Evolutionary conservation across 2,113 vertebrate species (phyloP), one percentile per base, ranked within the genome.

Genomic region (Burhinus oedicnemus): DNA sequence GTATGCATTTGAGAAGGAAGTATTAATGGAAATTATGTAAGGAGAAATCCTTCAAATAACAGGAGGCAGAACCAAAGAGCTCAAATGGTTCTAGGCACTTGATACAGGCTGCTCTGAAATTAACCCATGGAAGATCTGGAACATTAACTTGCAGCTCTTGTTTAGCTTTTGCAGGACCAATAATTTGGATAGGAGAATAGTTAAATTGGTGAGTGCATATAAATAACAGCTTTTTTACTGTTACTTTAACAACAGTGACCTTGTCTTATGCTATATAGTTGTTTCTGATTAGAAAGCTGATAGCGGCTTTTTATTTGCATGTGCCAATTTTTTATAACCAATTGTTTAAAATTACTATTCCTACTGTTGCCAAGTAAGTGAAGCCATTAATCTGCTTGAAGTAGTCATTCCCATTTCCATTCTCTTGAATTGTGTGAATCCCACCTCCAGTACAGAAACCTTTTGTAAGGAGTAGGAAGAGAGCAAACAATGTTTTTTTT

Each of bases 11-110:
- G 55, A 76, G 80, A 91, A 77, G 38, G 77, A 77, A 80, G 60
- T 64, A 68, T 83, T 96, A 96, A 95, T 84, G 69, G 85, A 93
- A 87, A 89, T 97, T 90, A 95, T 40, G 12, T 96, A 92, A 87
- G 65, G 44, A 93, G 57, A 74, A 96, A 61, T 69, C 47, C n/a
- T 83, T 93, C 42, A 92, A 58, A 51, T 83, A 80, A 36, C 29
- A 8, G 7, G n/a, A 88, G 30, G 14, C 89, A 79, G 61, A 68
- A 69, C 9, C 14, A 66, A 82, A 90, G 42, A 62, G 11, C 34
- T 80, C 34, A 51, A 49, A 40, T 83, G 51, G 22, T 78, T 29
- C 4, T 8, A 62, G 51, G 75, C 18, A 69, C 22, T 34, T 90
- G 40, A 30, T 72, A 44, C 4, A 83, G 61, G 32, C 82, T 90